phyloP scores from a whole-genome alignment of 1,140 invertebrate species.

The Eriosoma lanigerum region DNA sequence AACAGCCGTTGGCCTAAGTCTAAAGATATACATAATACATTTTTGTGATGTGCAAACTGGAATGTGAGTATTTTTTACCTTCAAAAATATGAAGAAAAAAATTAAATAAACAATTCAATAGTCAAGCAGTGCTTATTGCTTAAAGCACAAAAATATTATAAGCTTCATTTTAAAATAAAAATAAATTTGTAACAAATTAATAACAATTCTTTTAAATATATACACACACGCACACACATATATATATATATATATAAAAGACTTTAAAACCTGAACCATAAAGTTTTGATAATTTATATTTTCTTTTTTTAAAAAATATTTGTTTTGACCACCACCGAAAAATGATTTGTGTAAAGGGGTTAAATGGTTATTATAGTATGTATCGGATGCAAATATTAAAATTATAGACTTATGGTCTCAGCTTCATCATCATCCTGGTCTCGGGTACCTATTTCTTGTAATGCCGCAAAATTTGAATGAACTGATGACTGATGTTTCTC shows the following conservation, averaged over 20 bases:
- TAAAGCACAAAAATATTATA: slow-evolving; percentile 42
- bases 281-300: slow-evolving; percentile 26
- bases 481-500: slow-evolving; percentile 66
- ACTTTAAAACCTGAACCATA: slow-evolving; percentile 37
- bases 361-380: slow-evolving; percentile 36
- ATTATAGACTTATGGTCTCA: slow-evolving; percentile 46
- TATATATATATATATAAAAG: too few relatives aligned
- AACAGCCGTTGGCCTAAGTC: slow-evolving; percentile 49
- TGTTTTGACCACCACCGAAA: slow-evolving; percentile 26
- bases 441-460: slow-evolving; percentile 61
- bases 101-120: slow-evolving; percentile 43
- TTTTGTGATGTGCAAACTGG: slow-evolving; percentile 44
- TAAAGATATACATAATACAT: slow-evolving; percentile 40
- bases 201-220: slow-evolving; percentile 29
- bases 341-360: slow-evolving; percentile 43
- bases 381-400: slow-evolving; percentile 44
- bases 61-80: slow-evolving; percentile 24
- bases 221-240: not conserved
- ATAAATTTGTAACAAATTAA: slow-evolving; percentile 49
- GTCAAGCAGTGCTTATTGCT: slow-evolving; percentile 46
- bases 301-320: not conserved
- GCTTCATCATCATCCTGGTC: slow-evolving; percentile 42
- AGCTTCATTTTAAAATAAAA: slow-evolving; percentile 48
- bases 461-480: slow-evolving; percentile 56
- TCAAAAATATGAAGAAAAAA: slow-evolving; percentile 19